phyloP scores from a whole-genome alignment of 2,113 vertebrate species.

The Cinclus cinclus region DNA sequence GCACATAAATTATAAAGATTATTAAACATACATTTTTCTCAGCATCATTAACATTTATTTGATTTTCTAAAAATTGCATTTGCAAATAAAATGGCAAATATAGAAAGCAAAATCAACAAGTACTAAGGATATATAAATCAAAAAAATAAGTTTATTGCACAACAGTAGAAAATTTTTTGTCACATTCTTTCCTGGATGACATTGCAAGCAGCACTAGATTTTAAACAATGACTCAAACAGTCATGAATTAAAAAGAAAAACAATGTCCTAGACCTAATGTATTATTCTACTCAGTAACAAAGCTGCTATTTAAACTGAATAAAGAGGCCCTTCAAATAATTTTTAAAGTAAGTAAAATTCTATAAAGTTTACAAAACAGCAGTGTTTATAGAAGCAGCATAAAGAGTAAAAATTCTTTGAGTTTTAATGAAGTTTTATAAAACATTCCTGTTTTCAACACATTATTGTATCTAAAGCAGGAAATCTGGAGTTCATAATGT shows the following conservation, averaged over 20 bases:
- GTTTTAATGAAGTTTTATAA: neutral
- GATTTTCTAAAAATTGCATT: neutral
- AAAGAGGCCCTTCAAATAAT: neutral
- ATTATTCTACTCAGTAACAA: conserved; percentile 26
- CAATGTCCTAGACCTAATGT: neutral
- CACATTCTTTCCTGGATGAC: neutral
- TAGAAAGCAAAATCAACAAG: neutral
- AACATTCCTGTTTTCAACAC: neutral
- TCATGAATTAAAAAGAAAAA: conserved; percentile 15
- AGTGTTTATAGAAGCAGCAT: neutral
- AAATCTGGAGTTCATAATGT: neutral
- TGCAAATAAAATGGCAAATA: neutral
- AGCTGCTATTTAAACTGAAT: neutral
- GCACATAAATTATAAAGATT: neutral
- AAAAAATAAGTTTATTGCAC: neutral
- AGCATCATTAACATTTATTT: neutral
- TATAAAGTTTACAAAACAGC: conserved; percentile 3
- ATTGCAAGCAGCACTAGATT: conserved; percentile 21
- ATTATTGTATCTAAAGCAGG: neutral
- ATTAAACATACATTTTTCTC: neutral
- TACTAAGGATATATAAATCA: neutral
- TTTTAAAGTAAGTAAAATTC: conserved; percentile 6
- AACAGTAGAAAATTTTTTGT: neutral
- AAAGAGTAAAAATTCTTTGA: neutral
- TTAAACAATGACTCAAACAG: conserved; percentile 53